A percentile compares a stretch with the other conserved stretches of the same genome.
Evolutionary conservation across 2,797 vertebrate genomes (phyloP).

Genomic region (Falco biarmicus): DNA sequence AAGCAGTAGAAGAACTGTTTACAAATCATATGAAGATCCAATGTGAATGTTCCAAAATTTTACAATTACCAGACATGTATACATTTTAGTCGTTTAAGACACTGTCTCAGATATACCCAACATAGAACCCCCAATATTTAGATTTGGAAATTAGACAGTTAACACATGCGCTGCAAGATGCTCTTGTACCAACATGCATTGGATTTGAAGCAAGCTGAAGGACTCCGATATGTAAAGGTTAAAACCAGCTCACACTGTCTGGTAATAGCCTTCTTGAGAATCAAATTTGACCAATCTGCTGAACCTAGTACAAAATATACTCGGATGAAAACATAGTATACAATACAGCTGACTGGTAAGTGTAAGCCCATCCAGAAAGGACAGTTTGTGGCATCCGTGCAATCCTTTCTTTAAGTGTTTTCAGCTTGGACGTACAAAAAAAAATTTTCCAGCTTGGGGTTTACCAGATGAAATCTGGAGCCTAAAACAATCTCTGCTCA

Average conservation of each 20-base stretch:
- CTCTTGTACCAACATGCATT: fast-evolving
- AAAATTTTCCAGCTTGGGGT: neutral
- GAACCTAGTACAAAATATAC: neutral
- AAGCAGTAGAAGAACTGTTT: neutral
- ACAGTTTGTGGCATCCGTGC: neutral
- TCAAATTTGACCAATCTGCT: neutral
- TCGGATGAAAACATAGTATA: neutral
- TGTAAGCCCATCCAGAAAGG: neutral
- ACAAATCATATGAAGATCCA: neutral
- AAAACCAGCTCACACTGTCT: neutral
- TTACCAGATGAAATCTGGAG: neutral
- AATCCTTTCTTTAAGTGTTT: neutral
- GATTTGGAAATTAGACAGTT: neutral
- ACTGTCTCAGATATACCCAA: neutral
- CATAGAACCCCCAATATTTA: neutral
- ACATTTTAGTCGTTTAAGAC: neutral
- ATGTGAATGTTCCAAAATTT: neutral
- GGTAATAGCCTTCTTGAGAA: neutral
- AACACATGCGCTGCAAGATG: fast-evolving
- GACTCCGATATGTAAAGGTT: neutral
- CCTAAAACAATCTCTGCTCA: neutral
- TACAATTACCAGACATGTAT: neutral
- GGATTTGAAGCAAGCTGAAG: neutral
- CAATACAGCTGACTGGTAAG: neutral
- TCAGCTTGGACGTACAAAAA: neutral